Percentiles rank a stretch among this genome's conserved stretches.
Conservation (phyloP, 2,888 invertebrate species). For the Lasioglossum zephyrum region DNA sequence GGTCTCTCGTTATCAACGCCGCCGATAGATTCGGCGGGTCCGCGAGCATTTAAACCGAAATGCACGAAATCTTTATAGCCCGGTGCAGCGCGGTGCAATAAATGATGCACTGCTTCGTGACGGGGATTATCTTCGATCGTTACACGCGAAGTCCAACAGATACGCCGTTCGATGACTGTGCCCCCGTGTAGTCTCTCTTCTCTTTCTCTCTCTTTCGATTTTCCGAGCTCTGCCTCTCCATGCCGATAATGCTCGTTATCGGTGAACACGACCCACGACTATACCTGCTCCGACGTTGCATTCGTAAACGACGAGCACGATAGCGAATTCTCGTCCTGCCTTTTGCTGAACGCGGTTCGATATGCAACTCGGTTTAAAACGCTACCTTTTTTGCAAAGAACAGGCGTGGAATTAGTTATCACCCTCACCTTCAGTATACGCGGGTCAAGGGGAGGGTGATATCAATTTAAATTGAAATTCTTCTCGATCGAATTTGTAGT, state of each 20-base stretch:
- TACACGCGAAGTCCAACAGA: conserved; percentile 35
- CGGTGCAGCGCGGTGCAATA: conserved; percentile 49
- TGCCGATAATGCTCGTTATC: conserved; percentile 7
- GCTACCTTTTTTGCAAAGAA: background rate
- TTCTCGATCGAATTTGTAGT: no score
- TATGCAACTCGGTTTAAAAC: background rate
- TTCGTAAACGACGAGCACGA: background rate
- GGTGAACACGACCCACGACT: background rate
- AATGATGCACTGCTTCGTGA: conserved; percentile 64
- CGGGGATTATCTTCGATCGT: conserved; percentile 65
- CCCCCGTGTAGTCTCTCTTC: background rate
- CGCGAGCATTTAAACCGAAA: conserved; percentile 49
- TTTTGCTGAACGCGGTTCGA: background rate
- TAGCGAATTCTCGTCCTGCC: background rate
- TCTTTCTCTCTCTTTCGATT: background rate
- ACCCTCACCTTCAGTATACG: no score
- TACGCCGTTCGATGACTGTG: background rate
- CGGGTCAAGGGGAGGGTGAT: no score
- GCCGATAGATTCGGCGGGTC: conserved; percentile 53
- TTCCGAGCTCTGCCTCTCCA: background rate
- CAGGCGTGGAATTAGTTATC: no score
- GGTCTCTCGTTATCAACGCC: conserved; percentile 47
- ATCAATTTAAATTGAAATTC: no score
- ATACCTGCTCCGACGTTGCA: background rate
- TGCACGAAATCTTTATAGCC: conserved; percentile 66